Percentiles rank a stretch among this genome's conserved stretches.
Evolutionary conservation across 2,797 vertebrate genomes (phyloP).

Genomic region (Amniataba percoides): DNA sequence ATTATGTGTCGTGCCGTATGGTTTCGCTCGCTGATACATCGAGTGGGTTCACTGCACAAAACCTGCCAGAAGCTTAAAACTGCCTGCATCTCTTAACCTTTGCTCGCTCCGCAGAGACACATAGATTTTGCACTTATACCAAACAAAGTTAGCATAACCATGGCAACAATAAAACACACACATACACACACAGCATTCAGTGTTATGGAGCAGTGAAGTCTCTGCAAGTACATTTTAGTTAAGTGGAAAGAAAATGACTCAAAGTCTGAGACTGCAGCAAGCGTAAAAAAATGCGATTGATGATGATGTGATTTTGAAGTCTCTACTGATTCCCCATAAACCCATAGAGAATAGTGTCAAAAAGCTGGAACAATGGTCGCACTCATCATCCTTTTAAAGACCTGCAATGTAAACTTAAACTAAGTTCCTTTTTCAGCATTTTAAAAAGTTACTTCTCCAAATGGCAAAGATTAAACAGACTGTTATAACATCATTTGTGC

Average conservation of each 20-base stretch:
- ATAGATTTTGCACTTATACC: background rate
- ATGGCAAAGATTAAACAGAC: background rate
- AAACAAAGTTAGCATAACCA: slow-evolving; percentile 1
- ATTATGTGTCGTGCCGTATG: slow-evolving; percentile 14
- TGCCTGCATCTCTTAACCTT: slow-evolving; percentile 37
- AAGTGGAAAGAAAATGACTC: background rate
- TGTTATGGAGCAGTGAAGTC: background rate
- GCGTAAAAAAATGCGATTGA: background rate
- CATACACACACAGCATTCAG: background rate
- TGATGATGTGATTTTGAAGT: background rate
- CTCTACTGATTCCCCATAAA: background rate
- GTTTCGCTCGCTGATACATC: slow-evolving; percentile 31
- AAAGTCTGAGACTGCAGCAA: background rate
- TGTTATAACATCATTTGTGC: background rate
- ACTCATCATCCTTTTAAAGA: background rate
- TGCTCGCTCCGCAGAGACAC: slow-evolving; percentile 25
- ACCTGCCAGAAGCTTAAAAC: slow-evolving; percentile 38
- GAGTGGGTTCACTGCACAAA: slow-evolving; percentile 32
- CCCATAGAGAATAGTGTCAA: background rate
- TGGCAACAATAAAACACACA: background rate
- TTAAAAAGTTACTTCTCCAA: background rate
- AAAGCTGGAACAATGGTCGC: background rate
- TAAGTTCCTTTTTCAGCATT: background rate
- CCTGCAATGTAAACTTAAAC: background rate
- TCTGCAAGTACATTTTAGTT: background rate